Conservation (phyloP, 1,140 invertebrate species). For the Hyles vespertilio region DNA sequence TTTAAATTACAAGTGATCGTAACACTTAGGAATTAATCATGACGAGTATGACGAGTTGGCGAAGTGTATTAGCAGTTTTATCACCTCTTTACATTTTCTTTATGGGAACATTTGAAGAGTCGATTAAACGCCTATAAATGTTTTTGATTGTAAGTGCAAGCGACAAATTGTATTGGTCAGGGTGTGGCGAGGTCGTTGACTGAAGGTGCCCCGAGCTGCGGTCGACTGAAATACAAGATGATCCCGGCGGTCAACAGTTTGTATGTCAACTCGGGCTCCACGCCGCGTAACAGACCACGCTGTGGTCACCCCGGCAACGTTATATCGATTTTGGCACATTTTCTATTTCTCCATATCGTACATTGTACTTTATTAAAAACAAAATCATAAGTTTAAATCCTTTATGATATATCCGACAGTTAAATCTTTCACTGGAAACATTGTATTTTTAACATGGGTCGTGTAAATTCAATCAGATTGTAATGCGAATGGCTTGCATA, state of each 20-base stretch:
- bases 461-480: slow-evolving; percentile 46
- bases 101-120: slow-evolving; percentile 29
- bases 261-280: slow-evolving; percentile 10
- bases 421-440: slow-evolving; percentile 10
- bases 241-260: slow-evolving; percentile 44
- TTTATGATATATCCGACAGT: too few relatives aligned
- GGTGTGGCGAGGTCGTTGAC: slow-evolving; percentile 54
- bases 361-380: too few relatives aligned
- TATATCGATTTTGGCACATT: slow-evolving; percentile 1
- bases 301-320: neutral
- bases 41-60: slow-evolving; percentile 27
- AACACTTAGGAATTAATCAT: too few relatives aligned
- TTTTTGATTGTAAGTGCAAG: slow-evolving; percentile 38
- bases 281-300: neutral
- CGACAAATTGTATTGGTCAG: slow-evolving; percentile 45
- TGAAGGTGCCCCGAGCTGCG: slow-evolving; percentile 42
- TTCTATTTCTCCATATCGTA: neutral
- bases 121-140: slow-evolving; percentile 48
- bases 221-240: slow-evolving; percentile 63
- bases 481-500: slow-evolving; percentile 34
- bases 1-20: too few relatives aligned
- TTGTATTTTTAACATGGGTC: slow-evolving; percentile 24
- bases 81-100: slow-evolving; percentile 36
- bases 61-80: slow-evolving; percentile 42
- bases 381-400: too few relatives aligned